Evolutionary conservation across 1,140 invertebrate species (phyloP).

Genomic region (Pachypeltis micranthus): DNA sequence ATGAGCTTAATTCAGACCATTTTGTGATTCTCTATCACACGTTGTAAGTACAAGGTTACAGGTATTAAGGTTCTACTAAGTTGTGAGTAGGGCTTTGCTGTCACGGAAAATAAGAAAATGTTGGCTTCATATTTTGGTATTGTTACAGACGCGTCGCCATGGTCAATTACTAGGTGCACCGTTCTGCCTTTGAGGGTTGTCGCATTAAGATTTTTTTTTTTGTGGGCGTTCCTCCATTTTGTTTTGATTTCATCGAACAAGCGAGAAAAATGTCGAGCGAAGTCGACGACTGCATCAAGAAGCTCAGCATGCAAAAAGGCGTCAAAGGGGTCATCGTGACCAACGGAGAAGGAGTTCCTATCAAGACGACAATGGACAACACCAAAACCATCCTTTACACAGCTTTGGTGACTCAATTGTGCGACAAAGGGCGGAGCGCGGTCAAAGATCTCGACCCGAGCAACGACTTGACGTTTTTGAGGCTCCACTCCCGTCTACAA

Average conservation of each 20-base stretch:
- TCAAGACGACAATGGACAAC: constrained; percentile 92
- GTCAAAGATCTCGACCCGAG: constrained; percentile 91
- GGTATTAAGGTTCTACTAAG: too few species aligned
- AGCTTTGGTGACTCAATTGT: constrained; percentile 81
- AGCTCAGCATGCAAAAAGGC: constrained; percentile 91
- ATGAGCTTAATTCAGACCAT: too few species aligned
- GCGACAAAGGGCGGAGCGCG: constrained; percentile 83
- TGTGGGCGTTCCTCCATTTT: not conserved
- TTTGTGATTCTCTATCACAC: too few species aligned
- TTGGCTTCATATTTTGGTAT: not conserved
- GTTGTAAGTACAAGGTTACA: too few species aligned
- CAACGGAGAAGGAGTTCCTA: constrained; percentile 93
- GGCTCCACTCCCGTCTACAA: constrained; percentile 57
- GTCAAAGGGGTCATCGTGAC: constrained; percentile 93
- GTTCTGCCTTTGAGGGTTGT: too few species aligned
- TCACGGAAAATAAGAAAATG: not conserved
- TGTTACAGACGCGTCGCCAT: too few species aligned
- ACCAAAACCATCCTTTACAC: constrained; percentile 91
- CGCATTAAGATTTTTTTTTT: too few species aligned
- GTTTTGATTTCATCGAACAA: not conserved
- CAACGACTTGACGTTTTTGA: constrained; percentile 91
- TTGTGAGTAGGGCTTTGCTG: not conserved
- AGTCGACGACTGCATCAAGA: constrained; percentile 94
- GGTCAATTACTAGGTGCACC: too few species aligned
- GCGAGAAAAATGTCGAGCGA: constrained; percentile 44